A percentile compares a stretch with the other conserved stretches of the same genome.
Conservation (phyloP, 2,113 vertebrate species). For the Merops nubicus region DNA sequence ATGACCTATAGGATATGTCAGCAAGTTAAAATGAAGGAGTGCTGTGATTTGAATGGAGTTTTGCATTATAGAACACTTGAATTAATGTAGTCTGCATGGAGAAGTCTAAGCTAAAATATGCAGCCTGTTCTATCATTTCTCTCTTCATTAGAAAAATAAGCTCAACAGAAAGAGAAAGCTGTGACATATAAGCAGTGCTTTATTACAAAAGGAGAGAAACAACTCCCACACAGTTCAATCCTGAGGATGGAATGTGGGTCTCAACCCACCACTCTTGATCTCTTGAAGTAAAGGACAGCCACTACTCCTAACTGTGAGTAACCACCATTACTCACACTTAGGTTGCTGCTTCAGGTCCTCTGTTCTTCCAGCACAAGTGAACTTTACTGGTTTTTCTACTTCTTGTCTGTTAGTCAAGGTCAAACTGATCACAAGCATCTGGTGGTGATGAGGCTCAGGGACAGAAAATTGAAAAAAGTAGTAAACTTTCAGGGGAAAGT, state of each 20-base stretch:
- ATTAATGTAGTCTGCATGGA: not conserved
- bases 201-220: not conserved
- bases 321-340: not conserved
- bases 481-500: not conserved
- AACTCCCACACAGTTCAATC: not conserved
- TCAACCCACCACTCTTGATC: not conserved
- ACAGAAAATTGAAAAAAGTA: not conserved
- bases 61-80: not conserved
- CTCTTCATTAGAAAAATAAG: not conserved
- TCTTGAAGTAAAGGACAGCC: not conserved
- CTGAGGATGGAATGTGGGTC: not conserved
- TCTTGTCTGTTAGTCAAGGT: not conserved
- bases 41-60: not conserved
- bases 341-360: not conserved
- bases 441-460: not conserved
- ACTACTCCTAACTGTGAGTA: not conserved
- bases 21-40: not conserved
- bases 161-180: not conserved
- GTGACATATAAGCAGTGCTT: not conserved
- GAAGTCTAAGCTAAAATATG: not conserved
- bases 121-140: fast-evolving
- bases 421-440: not conserved
- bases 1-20: not conserved
- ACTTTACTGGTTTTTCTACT: not conserved
- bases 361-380: not conserved